Evolutionary conservation across 1,140 invertebrate genomes (phyloP), one percentile per base, ranked within the genome.

Genomic region (Drosophila albomicans): DNA sequence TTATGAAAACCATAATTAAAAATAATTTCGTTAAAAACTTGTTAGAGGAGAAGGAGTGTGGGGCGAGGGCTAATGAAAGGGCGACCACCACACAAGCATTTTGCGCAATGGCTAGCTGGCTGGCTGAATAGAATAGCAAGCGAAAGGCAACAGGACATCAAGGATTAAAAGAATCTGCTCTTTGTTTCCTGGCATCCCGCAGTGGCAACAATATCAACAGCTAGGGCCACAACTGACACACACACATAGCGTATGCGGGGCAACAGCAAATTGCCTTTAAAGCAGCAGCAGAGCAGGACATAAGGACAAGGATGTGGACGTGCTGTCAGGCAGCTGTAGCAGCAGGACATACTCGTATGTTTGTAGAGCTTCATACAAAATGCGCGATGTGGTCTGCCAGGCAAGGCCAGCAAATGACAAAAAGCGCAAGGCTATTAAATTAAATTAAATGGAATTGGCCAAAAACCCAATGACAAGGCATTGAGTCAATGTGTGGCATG

Each of bases 401-500:
- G 38, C 38, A 10, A 13, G 41, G 41, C 41, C 11, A 43, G 81
- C 85, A 82, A 88, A 87, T 87, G 84, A 89, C 84, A 89, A 90
- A 90, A 87, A 90, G 86, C 86, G 79, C 87, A 89, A 80, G 73
- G 85, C 85, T 91, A 91, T 91, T 91, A 91, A 91, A 88, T 91
- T 86, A 89, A 91, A 91, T 91, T 91, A 86, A 91, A 91, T 86
- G 73, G 75, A 89, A 91, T 91, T 91, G 89, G 77, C 79, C 75
- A 82, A 86, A 82, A 91, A 88, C 68, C 67, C 76, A 72, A 80
- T 78, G 81, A 90, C 76, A 69, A 61, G 38, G 58, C 78, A 62
- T 66, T 57, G 61, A 65, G 65, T 51, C 72, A 52, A 59, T 57
- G 54, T 57, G 16, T 41, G 35, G 13, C 30, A 52, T 63, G 41